A percentile compares a stretch with the other conserved stretches of the same genome.
Conservation (phyloP, 2,888 invertebrate species). For the Clitarchus hookeri region DNA sequence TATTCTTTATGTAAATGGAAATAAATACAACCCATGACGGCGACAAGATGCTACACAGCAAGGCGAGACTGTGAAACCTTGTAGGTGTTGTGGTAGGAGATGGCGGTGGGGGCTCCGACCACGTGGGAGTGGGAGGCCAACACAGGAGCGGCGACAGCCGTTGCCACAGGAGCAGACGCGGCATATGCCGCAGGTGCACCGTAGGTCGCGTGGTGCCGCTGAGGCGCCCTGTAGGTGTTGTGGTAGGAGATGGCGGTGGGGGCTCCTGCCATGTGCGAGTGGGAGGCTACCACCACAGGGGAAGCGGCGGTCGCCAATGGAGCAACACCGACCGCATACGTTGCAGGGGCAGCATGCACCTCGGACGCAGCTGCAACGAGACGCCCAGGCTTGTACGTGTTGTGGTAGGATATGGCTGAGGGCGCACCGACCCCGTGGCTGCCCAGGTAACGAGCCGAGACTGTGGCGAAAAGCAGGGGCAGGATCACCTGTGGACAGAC, state of each 20-base stretch:
- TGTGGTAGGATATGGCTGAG: not conserved
- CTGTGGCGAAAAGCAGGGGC: slow-evolving; percentile 35
- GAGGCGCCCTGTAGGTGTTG: slow-evolving; percentile 50
- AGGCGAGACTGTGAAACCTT: slow-evolving; percentile 46
- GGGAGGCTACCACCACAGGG: not conserved
- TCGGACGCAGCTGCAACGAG: slow-evolving; percentile 44
- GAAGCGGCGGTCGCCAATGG: slow-evolving; percentile 53
- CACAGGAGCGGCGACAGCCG: not conserved
- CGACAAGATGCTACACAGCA: too few species aligned
- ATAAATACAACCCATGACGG: too few species aligned
- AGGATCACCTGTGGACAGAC: slow-evolving; percentile 26
- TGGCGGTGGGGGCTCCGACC: slow-evolving; percentile 52
- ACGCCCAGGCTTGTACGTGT: slow-evolving; percentile 29
- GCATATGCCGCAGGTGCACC: slow-evolving; percentile 30
- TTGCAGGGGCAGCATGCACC: slow-evolving; percentile 29
- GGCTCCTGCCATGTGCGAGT: not conserved
- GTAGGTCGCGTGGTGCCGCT: slow-evolving; percentile 34
- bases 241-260: slow-evolving; percentile 43
- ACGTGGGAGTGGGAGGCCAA: slow-evolving; percentile 46
- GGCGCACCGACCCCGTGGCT: not conserved
- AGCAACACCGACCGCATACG: slow-evolving; percentile 38
- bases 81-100: slow-evolving; percentile 51
- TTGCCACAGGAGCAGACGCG: slow-evolving; percentile 38
- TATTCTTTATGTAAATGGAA: too few species aligned
- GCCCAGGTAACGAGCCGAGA: slow-evolving; percentile 33